Evolutionary conservation across 2,888 invertebrate genomes (phyloP).

Genomic region (Barypeithes pellucidus): DNA sequence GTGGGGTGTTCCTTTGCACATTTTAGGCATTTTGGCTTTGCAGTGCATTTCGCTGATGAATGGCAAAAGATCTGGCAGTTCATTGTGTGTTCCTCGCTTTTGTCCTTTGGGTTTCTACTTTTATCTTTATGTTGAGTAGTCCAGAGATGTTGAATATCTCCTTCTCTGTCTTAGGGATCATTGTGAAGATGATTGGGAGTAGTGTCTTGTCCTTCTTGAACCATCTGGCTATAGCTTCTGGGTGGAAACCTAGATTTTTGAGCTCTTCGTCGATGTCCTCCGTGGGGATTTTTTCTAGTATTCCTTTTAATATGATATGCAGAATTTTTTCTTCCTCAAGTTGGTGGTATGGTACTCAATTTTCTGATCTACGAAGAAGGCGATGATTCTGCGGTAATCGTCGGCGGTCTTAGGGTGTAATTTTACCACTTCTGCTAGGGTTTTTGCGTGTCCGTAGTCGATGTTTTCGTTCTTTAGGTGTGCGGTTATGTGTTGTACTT

Average conservation of each 20-base stretch:
- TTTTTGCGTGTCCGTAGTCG: neutral
- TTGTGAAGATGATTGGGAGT: neutral
- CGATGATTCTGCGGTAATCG: neutral
- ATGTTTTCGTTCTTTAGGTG: neutral
- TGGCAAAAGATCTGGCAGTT: too few relatives aligned
- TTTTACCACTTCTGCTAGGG: neutral
- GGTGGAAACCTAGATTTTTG: too few relatives aligned
- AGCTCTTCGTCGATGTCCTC: neutral
- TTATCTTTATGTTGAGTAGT: too few relatives aligned
- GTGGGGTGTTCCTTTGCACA: too few relatives aligned
- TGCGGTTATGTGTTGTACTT: neutral
- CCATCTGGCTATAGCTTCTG: too few relatives aligned
- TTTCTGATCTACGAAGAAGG: neutral
- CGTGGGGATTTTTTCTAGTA: neutral
- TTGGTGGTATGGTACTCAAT: neutral
- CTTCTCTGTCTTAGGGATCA: too few relatives aligned
- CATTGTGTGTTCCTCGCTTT: too few relatives aligned
- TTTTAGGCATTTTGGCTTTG: too few relatives aligned
- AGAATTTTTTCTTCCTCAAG: neutral
- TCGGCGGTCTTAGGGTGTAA: neutral
- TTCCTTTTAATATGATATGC: neutral
- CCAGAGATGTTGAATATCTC: too few relatives aligned
- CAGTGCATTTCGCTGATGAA: too few relatives aligned
- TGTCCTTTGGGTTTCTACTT: too few relatives aligned
- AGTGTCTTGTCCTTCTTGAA: too few relatives aligned